Evolutionary conservation across 2,113 vertebrate species (phyloP).

Genomic region (Xerus inauris): DNA sequence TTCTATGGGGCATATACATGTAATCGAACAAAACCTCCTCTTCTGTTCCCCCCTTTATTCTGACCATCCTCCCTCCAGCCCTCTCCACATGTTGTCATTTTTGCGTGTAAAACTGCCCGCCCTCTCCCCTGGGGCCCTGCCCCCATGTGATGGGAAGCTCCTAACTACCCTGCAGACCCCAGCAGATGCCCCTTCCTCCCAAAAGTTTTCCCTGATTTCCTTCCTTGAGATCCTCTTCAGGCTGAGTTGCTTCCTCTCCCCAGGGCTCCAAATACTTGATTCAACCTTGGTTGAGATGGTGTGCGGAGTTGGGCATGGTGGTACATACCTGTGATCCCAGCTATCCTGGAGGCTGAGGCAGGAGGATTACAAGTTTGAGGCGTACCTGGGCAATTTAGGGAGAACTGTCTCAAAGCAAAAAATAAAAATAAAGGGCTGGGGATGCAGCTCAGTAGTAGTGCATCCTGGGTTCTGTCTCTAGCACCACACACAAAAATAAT

Average conservation of each 20-base stretch:
- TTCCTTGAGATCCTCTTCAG: too few species aligned
- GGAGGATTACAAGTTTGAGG: not conserved
- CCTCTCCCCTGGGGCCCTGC: not conserved
- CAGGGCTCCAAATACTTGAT: not conserved
- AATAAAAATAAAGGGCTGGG: not conserved
- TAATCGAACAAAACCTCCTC: not conserved
- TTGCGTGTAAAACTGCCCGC: fast-evolving
- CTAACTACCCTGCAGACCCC: not conserved
- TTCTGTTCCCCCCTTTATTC: fast-evolving
- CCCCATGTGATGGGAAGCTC: too few species aligned
- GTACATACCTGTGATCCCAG: too few species aligned
- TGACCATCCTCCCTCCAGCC: not conserved
- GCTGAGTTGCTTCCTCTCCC: not conserved
- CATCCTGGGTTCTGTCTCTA: too few species aligned
- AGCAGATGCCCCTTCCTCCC: not conserved
- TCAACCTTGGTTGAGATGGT: too few species aligned
- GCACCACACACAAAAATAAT: too few species aligned
- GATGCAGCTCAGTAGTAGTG: too few species aligned
- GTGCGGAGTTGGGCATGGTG: not conserved
- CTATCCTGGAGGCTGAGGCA: not conserved
- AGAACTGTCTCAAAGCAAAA: not conserved
- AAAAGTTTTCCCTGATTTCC: fast-evolving
- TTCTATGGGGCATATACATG: too few species aligned
- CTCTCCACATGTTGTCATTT: not conserved
- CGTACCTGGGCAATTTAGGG: not conserved